phyloP scores from a whole-genome alignment of 2,888 invertebrate species.

The Orthosia cruda region DNA sequence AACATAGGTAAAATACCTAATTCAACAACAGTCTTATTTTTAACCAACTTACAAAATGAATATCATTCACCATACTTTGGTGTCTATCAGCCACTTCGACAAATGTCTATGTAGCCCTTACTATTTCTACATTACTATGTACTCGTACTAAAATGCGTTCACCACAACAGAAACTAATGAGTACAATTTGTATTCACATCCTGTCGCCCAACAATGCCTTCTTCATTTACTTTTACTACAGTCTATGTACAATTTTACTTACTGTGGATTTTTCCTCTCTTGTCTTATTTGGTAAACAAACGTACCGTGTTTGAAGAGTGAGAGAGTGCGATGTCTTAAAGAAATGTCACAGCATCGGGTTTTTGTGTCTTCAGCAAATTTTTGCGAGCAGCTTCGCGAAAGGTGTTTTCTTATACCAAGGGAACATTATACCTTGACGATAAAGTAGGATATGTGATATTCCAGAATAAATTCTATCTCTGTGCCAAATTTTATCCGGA shows the following conservation, averaged over 20 bases:
- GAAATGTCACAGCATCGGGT: too few relatives aligned
- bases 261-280: background rate
- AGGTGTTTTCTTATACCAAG: too few relatives aligned
- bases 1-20: too few relatives aligned
- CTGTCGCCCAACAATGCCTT: conserved; percentile 8
- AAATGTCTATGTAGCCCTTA: background rate
- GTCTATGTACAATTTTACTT: conserved; percentile 2
- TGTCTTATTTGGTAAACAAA: background rate
- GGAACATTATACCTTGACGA: too few relatives aligned
- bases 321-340: too few relatives aligned
- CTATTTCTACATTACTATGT: background rate
- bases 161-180: conserved; percentile 25
- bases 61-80: background rate
- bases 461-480: too few relatives aligned
- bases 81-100: background rate
- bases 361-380: too few relatives aligned
- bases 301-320: background rate
- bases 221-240: conserved; percentile 17
- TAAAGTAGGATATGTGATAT: too few relatives aligned
- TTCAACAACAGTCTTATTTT: too few relatives aligned
- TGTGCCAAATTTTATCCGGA: too few relatives aligned
- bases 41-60: too few relatives aligned
- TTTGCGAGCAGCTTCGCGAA: too few relatives aligned
- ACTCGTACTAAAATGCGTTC: background rate
- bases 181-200: conserved; percentile 30